phyloP scores from a whole-genome alignment of 2,888 invertebrate genomes.

The Polylopha cassiicola region DNA sequence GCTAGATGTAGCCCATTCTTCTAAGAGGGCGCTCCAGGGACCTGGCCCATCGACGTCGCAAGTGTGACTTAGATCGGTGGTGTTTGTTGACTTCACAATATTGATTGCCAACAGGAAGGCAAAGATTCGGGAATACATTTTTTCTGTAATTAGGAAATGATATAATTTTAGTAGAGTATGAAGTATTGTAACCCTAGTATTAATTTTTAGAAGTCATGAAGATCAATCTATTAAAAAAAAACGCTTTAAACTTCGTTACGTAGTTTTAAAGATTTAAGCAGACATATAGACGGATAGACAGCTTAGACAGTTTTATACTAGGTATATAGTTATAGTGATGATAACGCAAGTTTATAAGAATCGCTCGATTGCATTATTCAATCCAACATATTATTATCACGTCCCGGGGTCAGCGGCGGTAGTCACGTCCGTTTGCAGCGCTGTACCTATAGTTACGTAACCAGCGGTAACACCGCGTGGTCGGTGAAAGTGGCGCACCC shows the following conservation, averaged over 20 bases:
- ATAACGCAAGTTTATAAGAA: too few species aligned
- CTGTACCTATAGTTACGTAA: too few species aligned
- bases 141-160: slow-evolving; percentile 11
- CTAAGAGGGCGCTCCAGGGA: slow-evolving; percentile 79
- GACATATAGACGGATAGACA: too few species aligned
- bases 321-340: too few species aligned
- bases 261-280: too few species aligned
- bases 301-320: too few species aligned
- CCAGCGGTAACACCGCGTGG: slow-evolving; percentile 22
- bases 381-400: slow-evolving; percentile 5
- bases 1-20: slow-evolving; percentile 78
- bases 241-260: too few species aligned
- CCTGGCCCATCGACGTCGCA: slow-evolving; percentile 44
- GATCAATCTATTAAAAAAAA: too few species aligned
- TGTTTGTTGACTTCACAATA: slow-evolving; percentile 35
- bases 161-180: neutral
- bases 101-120: slow-evolving; percentile 22
- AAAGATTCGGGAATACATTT: slow-evolving; percentile 27
- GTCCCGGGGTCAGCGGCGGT: slow-evolving; percentile 15
- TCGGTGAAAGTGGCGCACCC: slow-evolving; percentile 33
- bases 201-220: too few species aligned
- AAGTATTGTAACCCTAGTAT: neutral
- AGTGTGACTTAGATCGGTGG: slow-evolving; percentile 27
- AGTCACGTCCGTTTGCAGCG: slow-evolving; percentile 14
- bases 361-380: slow-evolving; percentile 10